Evolutionary conservation across 2,113 vertebrate genomes (phyloP), one percentile per base, ranked within the genome.

Genomic region (Chaetorhynchus papuensis): DNA sequence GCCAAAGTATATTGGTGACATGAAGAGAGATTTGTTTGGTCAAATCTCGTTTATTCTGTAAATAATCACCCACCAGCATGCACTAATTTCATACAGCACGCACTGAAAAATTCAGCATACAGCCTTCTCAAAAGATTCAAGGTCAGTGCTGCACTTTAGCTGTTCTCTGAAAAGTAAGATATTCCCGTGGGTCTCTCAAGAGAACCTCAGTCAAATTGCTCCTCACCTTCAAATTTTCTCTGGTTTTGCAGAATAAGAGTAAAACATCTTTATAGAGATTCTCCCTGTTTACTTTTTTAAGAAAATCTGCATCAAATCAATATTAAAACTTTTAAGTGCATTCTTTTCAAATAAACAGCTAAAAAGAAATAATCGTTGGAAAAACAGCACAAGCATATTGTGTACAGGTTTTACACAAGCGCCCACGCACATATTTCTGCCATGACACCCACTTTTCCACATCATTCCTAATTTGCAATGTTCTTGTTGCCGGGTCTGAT

Each of bases 371-470:
- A 56, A 26, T 10, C 66, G 33, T 39, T 80, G 39, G 71, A 75
- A 90, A 90, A 86, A 30, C 64, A 54, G 57, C 54, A 39, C 23
- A 74, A 66, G 39, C 85, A 92, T 90, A 92, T 83, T 93, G 87
- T 88, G 31, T 44, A 77, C 74, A 90, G 66, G 63, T 93, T 96
- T 95, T 77, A 77, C 47, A 87, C 66, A 90, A 88, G 59, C 26
- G 0, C 87, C 94, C 68, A 95, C 59, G 5, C 94, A 77, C 89
- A 94, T 96, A 96, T 80, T 97, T 96, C 79, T 93, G 56, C 68
- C 35, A 15, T 96, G 94, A 96, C 95, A 96, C 47, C 47, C 70
- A 72, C 70, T 95, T 96, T 91, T 94, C 84, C 93, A 93, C 78
- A 94, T 90, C 78, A 88, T 87, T 93, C 90, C 84, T 96, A 83